phyloP scores from a whole-genome alignment of 1,140 invertebrate genomes.

The Bilobella aurantiaca region DNA sequence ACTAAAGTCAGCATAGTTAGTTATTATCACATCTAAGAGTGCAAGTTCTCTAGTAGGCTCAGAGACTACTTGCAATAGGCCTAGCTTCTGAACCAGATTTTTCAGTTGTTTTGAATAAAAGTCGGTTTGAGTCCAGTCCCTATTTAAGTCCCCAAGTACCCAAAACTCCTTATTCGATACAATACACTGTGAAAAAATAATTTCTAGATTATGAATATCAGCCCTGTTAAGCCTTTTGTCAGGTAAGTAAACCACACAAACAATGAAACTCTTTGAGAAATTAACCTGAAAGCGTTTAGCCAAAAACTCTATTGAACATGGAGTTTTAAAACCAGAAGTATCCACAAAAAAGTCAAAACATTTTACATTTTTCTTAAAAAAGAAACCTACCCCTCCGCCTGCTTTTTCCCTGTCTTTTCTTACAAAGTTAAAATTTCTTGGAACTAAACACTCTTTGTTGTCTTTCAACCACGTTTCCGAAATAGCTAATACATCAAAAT shows the following conservation, averaged over 20 bases:
- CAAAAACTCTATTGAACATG: too few species aligned
- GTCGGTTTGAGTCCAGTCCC: conserved; percentile 1
- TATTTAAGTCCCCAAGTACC: background rate
- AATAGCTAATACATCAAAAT: conserved; percentile 1
- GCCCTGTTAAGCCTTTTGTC: background rate
- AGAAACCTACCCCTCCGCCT: conserved; percentile 13
- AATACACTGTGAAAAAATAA: too few species aligned
- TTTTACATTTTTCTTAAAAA: too few species aligned
- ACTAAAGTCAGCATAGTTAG: background rate
- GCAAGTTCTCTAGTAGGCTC: background rate
- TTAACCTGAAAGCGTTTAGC: too few species aligned
- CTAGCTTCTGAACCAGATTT: background rate
- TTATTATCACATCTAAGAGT: background rate
- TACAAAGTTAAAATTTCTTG: background rate
- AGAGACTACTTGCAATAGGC: too few species aligned
- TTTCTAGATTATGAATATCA: background rate
- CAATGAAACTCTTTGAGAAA: too few species aligned
- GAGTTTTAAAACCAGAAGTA: background rate
- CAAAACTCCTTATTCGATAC: too few species aligned
- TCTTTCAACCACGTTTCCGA: conserved; percentile 11
- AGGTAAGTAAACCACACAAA: too few species aligned
- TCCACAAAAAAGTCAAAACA: background rate
- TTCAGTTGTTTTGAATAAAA: background rate
- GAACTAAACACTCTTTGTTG: background rate
- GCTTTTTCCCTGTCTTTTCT: background rate